A percentile compares a stretch with the other conserved stretches of the same genome.
Conservation (phyloP, 92 coral and sea anemone species). For the Epizoanthus stellaris region DNA sequence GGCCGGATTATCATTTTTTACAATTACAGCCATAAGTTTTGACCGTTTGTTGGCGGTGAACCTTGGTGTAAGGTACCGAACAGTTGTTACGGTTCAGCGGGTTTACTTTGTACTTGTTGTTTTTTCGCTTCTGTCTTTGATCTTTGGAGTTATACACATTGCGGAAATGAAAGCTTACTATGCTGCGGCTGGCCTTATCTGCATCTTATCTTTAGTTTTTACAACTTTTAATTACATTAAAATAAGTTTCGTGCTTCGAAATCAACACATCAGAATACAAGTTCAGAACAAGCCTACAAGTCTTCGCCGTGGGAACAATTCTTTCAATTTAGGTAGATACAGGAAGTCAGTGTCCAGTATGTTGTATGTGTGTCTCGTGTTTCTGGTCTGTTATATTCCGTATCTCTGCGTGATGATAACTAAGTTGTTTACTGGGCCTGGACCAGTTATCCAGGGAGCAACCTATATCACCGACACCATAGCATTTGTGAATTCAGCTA, state of each 20-base stretch:
- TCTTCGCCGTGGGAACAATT: background rate
- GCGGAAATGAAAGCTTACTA: slow-evolving; percentile 28
- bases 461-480: slow-evolving; percentile 31
- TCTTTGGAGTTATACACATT: slow-evolving; percentile 19
- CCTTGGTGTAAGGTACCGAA: slow-evolving; percentile 21
- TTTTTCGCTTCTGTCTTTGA: slow-evolving; percentile 14
- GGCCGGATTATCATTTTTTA: slow-evolving; percentile 29
- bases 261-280: background rate
- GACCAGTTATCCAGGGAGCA: slow-evolving; percentile 37
- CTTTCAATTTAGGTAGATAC: slow-evolving; percentile 22
- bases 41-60: slow-evolving; percentile 30
- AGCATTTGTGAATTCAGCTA: slow-evolving; percentile 10
- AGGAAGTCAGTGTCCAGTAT: slow-evolving; percentile 28
- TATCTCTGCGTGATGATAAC: slow-evolving; percentile 37
- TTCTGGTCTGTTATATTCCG: slow-evolving; percentile 31
- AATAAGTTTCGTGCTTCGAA: slow-evolving; percentile 11
- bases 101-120: background rate
- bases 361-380: slow-evolving; percentile 3
- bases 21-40: slow-evolving; percentile 19
- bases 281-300: background rate
- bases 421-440: slow-evolving; percentile 9
- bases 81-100: slow-evolving; percentile 7
- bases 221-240: slow-evolving; percentile 32
- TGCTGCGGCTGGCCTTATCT: slow-evolving; percentile 17
- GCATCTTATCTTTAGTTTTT: slow-evolving; percentile 4